A percentile compares a stretch with the other conserved stretches of the same genome.
Evolutionary conservation across 2,888 invertebrate species (phyloP).

Genomic region (Agonopterix heracliana): DNA sequence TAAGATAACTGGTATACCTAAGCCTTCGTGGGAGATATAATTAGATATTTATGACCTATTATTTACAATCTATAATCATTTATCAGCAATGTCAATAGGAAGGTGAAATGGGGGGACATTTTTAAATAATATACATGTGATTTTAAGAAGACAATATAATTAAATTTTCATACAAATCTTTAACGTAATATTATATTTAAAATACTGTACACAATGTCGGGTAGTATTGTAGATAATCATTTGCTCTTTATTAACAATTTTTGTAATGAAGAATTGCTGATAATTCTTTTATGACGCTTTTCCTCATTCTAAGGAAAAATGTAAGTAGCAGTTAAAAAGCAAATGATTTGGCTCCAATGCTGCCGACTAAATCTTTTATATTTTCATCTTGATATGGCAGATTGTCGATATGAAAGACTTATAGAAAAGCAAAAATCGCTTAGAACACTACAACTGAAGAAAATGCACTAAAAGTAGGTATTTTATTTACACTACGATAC

Average conservation of each 20-base stretch:
- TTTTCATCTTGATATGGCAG: slow-evolving; percentile 80
- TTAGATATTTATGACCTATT: too few species aligned
- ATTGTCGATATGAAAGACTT: slow-evolving; percentile 80
- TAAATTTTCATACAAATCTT: slow-evolving; percentile 88
- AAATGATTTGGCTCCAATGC: slow-evolving; percentile 56
- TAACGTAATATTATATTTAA: slow-evolving; percentile 85
- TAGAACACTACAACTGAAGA: slow-evolving; percentile 50
- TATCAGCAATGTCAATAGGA: too few species aligned
- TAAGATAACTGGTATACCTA: too few species aligned
- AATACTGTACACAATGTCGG: slow-evolving; percentile 83
- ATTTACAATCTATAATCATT: too few species aligned
- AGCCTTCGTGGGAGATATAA: too few species aligned
- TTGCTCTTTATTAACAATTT: slow-evolving; percentile 25
- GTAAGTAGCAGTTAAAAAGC: slow-evolving; percentile 13
- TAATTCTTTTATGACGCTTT: neutral
- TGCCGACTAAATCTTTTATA: slow-evolving; percentile 65
- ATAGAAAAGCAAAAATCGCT: slow-evolving; percentile 56
- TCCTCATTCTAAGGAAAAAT: neutral
- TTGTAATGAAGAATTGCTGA: slow-evolving; percentile 1
- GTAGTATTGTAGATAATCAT: slow-evolving; percentile 55
- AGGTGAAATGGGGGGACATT: too few species aligned
- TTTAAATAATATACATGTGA: slow-evolving; percentile 43
- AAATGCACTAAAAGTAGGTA: slow-evolving; percentile 59
- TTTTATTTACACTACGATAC: slow-evolving; percentile 55
- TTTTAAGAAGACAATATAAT: slow-evolving; percentile 78